Evolutionary conservation across 2,797 vertebrate species (phyloP).

Genomic region (Mormyrus proboscirostris): DNA sequence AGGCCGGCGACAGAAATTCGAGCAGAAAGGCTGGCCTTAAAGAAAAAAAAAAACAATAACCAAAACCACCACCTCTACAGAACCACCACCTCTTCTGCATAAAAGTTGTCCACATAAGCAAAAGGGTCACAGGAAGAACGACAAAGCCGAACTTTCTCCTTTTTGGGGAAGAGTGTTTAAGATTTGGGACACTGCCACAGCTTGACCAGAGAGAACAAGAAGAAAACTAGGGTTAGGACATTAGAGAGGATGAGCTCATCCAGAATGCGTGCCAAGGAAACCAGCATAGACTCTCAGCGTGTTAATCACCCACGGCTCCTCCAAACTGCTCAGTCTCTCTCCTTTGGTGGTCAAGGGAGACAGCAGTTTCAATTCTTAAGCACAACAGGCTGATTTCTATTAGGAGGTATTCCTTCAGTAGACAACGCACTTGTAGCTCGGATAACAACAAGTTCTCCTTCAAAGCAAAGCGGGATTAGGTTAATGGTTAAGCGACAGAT

Average conservation of each 20-base stretch:
- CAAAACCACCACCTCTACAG: not conserved
- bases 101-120: not conserved
- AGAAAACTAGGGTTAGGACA: not conserved
- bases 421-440: not conserved
- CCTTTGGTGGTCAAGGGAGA: not conserved
- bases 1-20: not conserved
- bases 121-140: not conserved
- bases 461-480: not conserved
- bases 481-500: conserved; percentile 9
- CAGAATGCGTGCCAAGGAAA: conserved; percentile 12
- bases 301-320: not conserved
- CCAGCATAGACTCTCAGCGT: not conserved
- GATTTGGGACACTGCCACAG: not conserved
- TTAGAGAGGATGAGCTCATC: conserved; percentile 6
- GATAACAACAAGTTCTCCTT: not conserved
- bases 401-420: not conserved
- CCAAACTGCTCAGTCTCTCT: not conserved
- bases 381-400: not conserved
- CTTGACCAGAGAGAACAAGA: conserved; percentile 11
- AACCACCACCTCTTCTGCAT: not conserved
- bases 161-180: not conserved
- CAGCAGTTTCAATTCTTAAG: not conserved
- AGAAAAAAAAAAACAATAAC: not conserved
- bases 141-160: not conserved
- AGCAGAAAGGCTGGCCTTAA: not conserved